These are phyloP conservation scores for Lypha dubia DNA, from an alignment of 2,888 invertebrate species.

Conservation along the genomic window DNA sequence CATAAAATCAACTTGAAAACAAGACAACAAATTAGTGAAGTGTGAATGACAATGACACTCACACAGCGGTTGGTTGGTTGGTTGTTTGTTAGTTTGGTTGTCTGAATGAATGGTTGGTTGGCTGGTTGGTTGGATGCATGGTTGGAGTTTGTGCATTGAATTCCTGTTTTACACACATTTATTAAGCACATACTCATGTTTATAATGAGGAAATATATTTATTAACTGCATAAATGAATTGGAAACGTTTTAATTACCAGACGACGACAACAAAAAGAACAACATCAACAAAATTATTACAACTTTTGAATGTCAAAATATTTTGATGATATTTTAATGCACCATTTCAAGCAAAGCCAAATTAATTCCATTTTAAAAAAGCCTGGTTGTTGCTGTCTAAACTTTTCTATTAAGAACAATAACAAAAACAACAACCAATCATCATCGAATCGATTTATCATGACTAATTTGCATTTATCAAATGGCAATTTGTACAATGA, in stretches of 20 bases:
- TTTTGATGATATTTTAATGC: slow-evolving; percentile 1
- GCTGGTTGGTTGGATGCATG: slow-evolving; percentile 8
- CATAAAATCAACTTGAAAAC: slow-evolving; percentile 48
- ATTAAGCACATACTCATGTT: slow-evolving; percentile 6
- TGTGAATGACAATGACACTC: slow-evolving; percentile 64
- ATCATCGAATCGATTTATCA: slow-evolving; percentile 38
- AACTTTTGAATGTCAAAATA: slow-evolving; percentile 26
- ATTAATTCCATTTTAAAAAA: neutral
- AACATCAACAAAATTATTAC: neutral
- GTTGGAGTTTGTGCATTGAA: slow-evolving; percentile 21
- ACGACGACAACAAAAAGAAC: neutral
- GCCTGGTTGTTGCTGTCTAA: neutral
- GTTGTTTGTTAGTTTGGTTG: slow-evolving; percentile 30
- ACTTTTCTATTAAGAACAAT: neutral
- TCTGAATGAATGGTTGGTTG: slow-evolving; percentile 16
- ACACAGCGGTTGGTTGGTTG: slow-evolving; percentile 41
- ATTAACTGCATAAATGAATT: slow-evolving; percentile 8
- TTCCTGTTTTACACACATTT: slow-evolving; percentile 37
- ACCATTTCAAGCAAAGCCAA: neutral
- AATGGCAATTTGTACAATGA: slow-evolving; percentile 37
- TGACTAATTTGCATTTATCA: slow-evolving; percentile 41
- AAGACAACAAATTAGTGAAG: slow-evolving; percentile 64
- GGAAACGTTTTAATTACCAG: slow-evolving; percentile 22
- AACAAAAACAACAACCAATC: slow-evolving; percentile 7
- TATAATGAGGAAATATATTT: slow-evolving; percentile 31